Conservation (phyloP, 2,113 vertebrate genomes). For the Anarhynchus alexandrinus region DNA sequence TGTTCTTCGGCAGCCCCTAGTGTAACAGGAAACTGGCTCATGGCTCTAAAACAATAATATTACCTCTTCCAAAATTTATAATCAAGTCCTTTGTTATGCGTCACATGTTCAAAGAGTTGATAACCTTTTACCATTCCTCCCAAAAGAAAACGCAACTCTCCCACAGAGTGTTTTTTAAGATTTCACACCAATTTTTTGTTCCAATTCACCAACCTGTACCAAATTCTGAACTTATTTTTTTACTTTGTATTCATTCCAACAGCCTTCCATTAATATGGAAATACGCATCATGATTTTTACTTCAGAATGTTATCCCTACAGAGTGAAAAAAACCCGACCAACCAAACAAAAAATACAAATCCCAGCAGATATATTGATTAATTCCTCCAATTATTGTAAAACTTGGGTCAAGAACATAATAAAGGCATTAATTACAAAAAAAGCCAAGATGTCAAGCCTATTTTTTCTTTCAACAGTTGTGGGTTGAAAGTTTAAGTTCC, state of each 20-base stretch:
- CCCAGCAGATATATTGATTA: background rate
- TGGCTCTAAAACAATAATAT: background rate
- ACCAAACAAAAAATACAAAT: background rate
- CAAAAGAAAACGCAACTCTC: background rate
- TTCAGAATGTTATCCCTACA: too few relatives aligned
- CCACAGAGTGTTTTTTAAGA: background rate
- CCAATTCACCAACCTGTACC: background rate
- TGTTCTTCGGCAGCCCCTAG: background rate
- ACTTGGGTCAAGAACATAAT: background rate
- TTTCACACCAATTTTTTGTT: background rate
- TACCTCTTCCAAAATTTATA: background rate
- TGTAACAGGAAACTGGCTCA: background rate
- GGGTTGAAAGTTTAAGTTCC: background rate
- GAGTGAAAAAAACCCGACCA: accelerated
- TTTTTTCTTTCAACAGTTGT: background rate
- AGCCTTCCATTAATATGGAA: background rate
- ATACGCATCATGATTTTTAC: accelerated
- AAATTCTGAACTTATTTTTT: background rate
- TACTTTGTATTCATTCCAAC: background rate
- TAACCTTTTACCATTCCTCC: background rate
- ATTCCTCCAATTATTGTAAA: background rate
- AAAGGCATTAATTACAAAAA: background rate
- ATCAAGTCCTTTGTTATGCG: background rate
- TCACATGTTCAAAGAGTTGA: accelerated
- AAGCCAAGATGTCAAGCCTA: background rate